Base-by-base conservation (phyloP, 2,797 vertebrate species). In the Sibirionetta formosa region DNA sequence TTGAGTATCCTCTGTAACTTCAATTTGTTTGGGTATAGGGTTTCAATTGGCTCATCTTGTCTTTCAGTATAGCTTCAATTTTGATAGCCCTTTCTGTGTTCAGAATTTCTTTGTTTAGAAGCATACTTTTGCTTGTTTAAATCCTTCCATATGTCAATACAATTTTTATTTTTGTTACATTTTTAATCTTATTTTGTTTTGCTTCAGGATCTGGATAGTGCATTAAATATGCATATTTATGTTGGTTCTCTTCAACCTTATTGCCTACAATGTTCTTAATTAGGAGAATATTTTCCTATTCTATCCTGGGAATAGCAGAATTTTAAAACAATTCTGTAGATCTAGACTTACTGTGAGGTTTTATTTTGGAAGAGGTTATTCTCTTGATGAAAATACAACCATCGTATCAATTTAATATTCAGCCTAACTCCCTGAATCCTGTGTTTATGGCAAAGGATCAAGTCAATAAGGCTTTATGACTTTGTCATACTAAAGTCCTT, bases 381-480 rank as follows among this genome's bases (percentile, higher is more conserved):
- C 71, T 90, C 60, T 38, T 93, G 92, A 91, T 95, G 82, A 95
- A 95, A 95, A 94, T 93, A 87, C 75, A 92, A 44, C 71, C 72
- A 78, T 89, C 40, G 7, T 76, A 87, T 92, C 93, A 91, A 92
- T 91, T 91, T 91, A 95, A 81, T 96, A 95, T 53, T 80, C 13
- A 4, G 61, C 61, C 79, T 95, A 93, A 94, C 87, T 96, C 93
- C 54, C 86, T 88, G 73, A 96, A 96, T 86, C 78, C 46, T 65
- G 7, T 95, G 85, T 96, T 96, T 95, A 94, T 91, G 91, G 92
- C 90, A 91, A 96, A 96, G 91, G 94, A 96, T 97, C 96, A 97
- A 94, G 86, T 93, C 63, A 86, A 88, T 95, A 96, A 95, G 86
- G 86, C 77, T 97, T 97, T 97, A 94, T 95, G 92, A 92, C 60